Conservation (phyloP, 1,140 invertebrate species). For the Bemisia tabaci region DNA sequence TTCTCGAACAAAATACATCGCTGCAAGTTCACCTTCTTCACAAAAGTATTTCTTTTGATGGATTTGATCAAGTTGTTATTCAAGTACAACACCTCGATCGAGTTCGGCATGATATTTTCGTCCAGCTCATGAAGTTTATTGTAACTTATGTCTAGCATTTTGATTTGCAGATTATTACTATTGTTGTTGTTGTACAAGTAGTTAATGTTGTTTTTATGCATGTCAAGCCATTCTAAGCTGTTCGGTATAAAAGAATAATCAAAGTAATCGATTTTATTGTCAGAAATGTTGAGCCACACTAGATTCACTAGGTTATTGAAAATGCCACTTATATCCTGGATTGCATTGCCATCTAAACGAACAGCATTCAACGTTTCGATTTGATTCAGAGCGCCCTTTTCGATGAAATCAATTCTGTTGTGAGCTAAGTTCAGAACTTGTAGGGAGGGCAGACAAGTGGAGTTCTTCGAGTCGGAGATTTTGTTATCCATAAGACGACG, state of each 20-base stretch:
- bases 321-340: constrained; percentile 70
- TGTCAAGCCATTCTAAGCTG: constrained; percentile 74
- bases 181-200: constrained; percentile 62
- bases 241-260: constrained; percentile 74
- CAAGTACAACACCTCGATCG: constrained; percentile 61
- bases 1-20: constrained; percentile 75
- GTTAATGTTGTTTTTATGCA: constrained; percentile 75
- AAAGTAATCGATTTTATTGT: constrained; percentile 80
- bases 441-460: constrained; percentile 62
- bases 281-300: constrained; percentile 80
- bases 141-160: constrained; percentile 68
- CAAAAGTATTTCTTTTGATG: constrained; percentile 67
- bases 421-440: constrained; percentile 79
- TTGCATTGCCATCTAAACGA: constrained; percentile 67
- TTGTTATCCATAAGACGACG: constrained; percentile 75
- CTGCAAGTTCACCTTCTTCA: constrained; percentile 67
- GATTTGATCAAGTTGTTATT: constrained; percentile 67
- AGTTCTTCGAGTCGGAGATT: constrained; percentile 65
- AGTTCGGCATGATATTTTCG: constrained; percentile 56
- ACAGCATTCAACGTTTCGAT: constrained; percentile 70
- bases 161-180: constrained; percentile 44
- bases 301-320: constrained; percentile 69
- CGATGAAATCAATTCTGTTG: constrained; percentile 65
- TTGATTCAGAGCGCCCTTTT: constrained; percentile 66
- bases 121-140: constrained; percentile 61